Conservation (phyloP, 2,113 vertebrate genomes). For the Hippocampus comes region DNA sequence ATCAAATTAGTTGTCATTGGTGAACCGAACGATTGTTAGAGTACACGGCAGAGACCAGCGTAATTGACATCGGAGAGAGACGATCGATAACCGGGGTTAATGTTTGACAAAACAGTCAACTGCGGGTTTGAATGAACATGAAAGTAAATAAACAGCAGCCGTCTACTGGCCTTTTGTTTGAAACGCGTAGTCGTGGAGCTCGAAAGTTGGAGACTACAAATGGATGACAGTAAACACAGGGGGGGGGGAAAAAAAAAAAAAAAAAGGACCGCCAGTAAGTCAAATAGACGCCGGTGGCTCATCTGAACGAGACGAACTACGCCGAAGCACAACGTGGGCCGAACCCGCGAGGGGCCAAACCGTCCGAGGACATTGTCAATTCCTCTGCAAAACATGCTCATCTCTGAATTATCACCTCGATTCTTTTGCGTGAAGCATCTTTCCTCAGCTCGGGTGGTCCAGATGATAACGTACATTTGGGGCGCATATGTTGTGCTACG, state of each 20-base stretch:
- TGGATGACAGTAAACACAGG: neutral
- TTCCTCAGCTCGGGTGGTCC: neutral
- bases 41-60: neutral
- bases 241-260: neutral
- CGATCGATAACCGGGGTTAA: neutral
- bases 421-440: slow-evolving; percentile 12
- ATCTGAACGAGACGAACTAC: slow-evolving; percentile 21
- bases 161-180: neutral
- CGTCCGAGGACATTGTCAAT: slow-evolving; percentile 23
- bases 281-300: neutral
- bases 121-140: neutral
- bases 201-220: neutral
- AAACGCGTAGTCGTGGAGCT: neutral
- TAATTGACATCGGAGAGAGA: neutral
- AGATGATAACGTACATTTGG: too few species aligned
- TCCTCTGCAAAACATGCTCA: slow-evolving; percentile 56
- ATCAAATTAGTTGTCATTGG: too few species aligned
- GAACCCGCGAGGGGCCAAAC: slow-evolving; percentile 22
- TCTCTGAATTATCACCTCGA: slow-evolving; percentile 22
- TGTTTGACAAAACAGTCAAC: neutral
- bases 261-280: neutral
- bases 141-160: neutral
- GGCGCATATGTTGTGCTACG: too few species aligned
- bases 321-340: slow-evolving; percentile 36
- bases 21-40: too few species aligned